phyloP scores from a whole-genome alignment of 23 tunicate genomes.

The Trididemnum miniatum region DNA sequence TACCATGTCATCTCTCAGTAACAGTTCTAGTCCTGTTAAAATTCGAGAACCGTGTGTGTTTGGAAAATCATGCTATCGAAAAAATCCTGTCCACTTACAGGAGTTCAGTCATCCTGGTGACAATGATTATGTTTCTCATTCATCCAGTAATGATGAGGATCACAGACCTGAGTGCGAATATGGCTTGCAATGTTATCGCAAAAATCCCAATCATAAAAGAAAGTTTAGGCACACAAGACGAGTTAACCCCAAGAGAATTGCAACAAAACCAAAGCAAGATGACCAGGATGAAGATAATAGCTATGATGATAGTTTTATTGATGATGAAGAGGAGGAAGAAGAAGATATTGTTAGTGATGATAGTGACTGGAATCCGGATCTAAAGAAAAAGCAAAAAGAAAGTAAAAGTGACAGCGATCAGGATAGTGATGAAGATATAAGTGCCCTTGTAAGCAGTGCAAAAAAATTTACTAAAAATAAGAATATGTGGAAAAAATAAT shows the following conservation, averaged over 20 bases:
- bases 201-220: conserved; percentile 59
- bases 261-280: neutral
- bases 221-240: conserved; percentile 66
- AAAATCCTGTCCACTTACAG: conserved; percentile 70
- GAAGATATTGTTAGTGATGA: conserved; percentile 36
- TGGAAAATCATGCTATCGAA: conserved; percentile 79
- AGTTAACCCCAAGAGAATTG: conserved; percentile 53
- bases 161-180: conserved; percentile 64
- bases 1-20: neutral
- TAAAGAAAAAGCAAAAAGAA: conserved; percentile 8
- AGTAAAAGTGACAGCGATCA: conserved; percentile 28
- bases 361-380: conserved; percentile 73
- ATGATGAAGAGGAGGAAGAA: conserved; percentile 55
- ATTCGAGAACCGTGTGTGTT: conserved; percentile 47
- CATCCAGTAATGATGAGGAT: conserved; percentile 31
- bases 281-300: conserved; percentile 63
- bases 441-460: conserved; percentile 50
- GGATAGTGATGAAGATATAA: conserved; percentile 40
- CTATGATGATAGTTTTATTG: conserved; percentile 67
- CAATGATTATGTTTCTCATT: conserved; percentile 54
- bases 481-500: conserved; percentile 54
- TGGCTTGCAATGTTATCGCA: conserved; percentile 73
- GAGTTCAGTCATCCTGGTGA: conserved; percentile 82
- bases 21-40: neutral
- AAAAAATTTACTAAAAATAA: conserved; percentile 61